Base-by-base conservation (phyloP, 1,140 invertebrate species). In the Ylistrum balloti region DNA sequence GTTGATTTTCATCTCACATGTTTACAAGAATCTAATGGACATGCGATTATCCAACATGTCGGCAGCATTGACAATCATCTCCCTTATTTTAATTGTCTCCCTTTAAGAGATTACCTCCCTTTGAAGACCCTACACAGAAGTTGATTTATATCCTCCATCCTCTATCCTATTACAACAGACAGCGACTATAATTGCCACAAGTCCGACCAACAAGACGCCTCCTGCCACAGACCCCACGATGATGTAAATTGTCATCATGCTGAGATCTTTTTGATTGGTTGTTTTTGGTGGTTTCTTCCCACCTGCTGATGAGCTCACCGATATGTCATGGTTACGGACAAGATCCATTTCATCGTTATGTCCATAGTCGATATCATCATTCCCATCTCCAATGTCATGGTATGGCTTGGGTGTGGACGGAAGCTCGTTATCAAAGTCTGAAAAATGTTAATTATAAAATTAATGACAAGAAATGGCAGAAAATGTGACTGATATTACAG, bases 201-300 rank as follows among this genome's bases (percentile, higher is more conserved):
- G 89, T 20, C 94, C 94, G 20, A 95, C 90, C 28, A 95, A 90
- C 0, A 95, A 89, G 13, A 95, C 92, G 20, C 93, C 94, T 20
- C 94, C 94, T 15, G 93, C 93, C n/a, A 95, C 91, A 17, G 94
- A 92, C 9, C 94, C 94, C 22, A 95, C 94, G 86, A 95, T 94
- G 15, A 94, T 95, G 85, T 95, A 95, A 38, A 95, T 94, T 32
- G 93, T 95, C 93, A 93, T 94, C 0, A 93, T 87, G 88, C 92
- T 93, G 28, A 95, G 91, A 32, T 87, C 89, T 17, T 90, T 90
- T 33, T 90, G 56, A 28, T 74, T 74, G 56, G 56, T 74, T 17
- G 56, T 2, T 74, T 74, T 74, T 74, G 22, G 0, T 3, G 22
- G 22, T n/a, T 74, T 28, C 56, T 74, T 74, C 1, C 17, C 56